Conservation (phyloP, 2,888 invertebrate species). For the Physocephala rufipes region DNA sequence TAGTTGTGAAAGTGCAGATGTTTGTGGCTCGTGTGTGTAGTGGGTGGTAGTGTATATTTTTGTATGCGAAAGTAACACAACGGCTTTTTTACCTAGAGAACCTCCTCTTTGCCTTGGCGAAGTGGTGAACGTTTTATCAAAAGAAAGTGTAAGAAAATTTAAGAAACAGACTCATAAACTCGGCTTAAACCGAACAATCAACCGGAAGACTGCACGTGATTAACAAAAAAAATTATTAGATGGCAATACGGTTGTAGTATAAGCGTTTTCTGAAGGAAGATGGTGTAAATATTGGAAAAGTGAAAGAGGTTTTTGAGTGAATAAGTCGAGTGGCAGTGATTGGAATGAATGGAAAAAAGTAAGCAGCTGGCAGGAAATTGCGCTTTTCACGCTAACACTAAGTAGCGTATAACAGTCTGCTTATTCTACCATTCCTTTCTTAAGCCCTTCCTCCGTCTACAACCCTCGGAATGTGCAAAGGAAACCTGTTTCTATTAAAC, state of each 20-base stretch:
- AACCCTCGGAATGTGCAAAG: neutral
- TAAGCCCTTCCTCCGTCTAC: neutral
- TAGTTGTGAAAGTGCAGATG: too few relatives aligned
- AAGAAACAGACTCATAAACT: conserved; percentile 2
- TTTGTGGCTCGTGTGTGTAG: too few relatives aligned
- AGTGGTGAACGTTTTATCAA: neutral
- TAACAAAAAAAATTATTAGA: conserved; percentile 26
- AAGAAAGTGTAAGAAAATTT: too few relatives aligned
- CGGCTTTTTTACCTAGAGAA: too few relatives aligned
- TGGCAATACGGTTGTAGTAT: neutral
- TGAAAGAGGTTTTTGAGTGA: neutral
- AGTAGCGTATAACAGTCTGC: neutral
- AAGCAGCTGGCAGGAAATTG: conserved; percentile 19
- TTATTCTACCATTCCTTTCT: too few relatives aligned
- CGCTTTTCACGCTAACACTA: conserved; percentile 20
- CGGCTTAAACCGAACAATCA: neutral
- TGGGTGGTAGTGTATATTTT: too few relatives aligned
- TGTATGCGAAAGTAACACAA: too few relatives aligned
- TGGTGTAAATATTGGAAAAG: neutral
- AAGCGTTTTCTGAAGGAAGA: neutral
- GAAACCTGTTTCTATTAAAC: neutral
- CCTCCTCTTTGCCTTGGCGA: too few relatives aligned
- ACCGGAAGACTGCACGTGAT: conserved; percentile 20
- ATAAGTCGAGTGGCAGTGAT: too few relatives aligned
- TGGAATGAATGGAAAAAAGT: neutral